Conservation (phyloP, 2,113 vertebrate genomes). For the Melanostigma gelatinosum region DNA sequence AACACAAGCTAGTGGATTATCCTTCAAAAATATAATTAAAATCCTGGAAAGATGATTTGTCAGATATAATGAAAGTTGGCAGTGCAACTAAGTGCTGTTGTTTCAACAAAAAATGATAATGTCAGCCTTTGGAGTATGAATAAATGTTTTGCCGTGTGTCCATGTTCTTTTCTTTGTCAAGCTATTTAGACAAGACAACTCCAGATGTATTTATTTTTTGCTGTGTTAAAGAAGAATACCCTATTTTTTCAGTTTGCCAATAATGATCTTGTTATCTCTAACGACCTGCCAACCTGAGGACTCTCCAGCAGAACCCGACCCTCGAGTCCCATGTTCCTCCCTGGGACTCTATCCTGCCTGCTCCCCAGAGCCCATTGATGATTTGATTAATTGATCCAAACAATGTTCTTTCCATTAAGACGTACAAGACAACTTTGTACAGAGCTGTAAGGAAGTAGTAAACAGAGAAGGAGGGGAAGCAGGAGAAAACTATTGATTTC, state of each 20-base stretch:
- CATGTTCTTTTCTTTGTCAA: background rate
- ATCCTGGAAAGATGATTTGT: slow-evolving; percentile 23
- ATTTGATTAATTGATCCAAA: slow-evolving; percentile 71
- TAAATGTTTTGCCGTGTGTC: background rate
- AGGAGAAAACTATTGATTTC: slow-evolving; percentile 65
- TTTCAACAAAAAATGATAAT: background rate
- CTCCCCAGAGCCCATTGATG: slow-evolving; percentile 56
- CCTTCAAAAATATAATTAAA: slow-evolving; percentile 31
- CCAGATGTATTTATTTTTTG: background rate
- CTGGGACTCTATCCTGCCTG: slow-evolving; percentile 45
- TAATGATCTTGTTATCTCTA: slow-evolving; percentile 23
- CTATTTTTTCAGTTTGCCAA: background rate
- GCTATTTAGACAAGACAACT: background rate
- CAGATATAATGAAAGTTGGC: slow-evolving; percentile 14
- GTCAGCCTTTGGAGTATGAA: slow-evolving; percentile 1
- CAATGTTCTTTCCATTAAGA: slow-evolving; percentile 60
- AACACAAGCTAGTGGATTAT: slow-evolving; percentile 25
- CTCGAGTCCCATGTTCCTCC: background rate
- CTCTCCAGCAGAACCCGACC: slow-evolving; percentile 48
- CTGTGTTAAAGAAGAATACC: background rate
- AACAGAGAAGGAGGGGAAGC: slow-evolving; percentile 1
- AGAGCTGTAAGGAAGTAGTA: slow-evolving; percentile 44
- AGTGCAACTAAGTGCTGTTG: background rate
- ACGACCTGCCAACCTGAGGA: slow-evolving; percentile 14
- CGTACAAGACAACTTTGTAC: slow-evolving; percentile 65